Base-by-base conservation (phyloP, 2,888 invertebrate genomes). In the Tenthredo distinguenda region DNA sequence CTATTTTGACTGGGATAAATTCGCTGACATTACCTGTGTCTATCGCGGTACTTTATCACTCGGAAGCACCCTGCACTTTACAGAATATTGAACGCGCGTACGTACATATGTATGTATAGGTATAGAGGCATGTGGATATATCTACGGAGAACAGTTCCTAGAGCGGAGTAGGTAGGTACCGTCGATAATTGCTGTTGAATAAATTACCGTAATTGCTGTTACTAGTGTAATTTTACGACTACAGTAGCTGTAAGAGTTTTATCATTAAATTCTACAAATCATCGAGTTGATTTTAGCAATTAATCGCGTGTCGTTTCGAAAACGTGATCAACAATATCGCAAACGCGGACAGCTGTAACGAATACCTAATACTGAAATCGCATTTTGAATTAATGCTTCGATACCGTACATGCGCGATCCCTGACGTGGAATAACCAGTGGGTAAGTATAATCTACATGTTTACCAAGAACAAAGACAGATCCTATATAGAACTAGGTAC, bases 201-300 rank as follows among this genome's bases (percentile, higher is more conserved):
- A 77, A 77, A 77, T 77, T 77, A 77, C 77, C 50, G 47, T 55
- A 55, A 77, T 77, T 47, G 26, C 77, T 31, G 50, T 18, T 47
- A 55, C 77, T 50, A 77, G 77, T 55, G 77, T 77, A 50, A 55
- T 77, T 77, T 77, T 77, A 50, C 18, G 4, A 77, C 55, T 2
- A 34, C 26, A 50, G 12, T 10, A 77, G 50, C 34, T 31, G 10
- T 50, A 77, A 77, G n/a, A n/a, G 43, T 77, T 47, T 47, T 34
- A 34, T 77, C 50, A 77, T 77, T 77, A 50, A 81, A 81, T 62
- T 37, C 21, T 62, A 62, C n/a, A 55, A 62, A 37, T 81, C 62
- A 62, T 81, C 62, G 62, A 62, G 21, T 62, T 26, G 37, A 81
- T 62, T 81, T 62, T 21, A 37, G 62, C 62, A 62, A 62, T 81